A percentile compares a stretch with the other conserved stretches of the same genome.
These are phyloP conservation scores for Coturnix japonica DNA, from an alignment of 2,113 vertebrate genomes.

Conservation along the genomic window DNA sequence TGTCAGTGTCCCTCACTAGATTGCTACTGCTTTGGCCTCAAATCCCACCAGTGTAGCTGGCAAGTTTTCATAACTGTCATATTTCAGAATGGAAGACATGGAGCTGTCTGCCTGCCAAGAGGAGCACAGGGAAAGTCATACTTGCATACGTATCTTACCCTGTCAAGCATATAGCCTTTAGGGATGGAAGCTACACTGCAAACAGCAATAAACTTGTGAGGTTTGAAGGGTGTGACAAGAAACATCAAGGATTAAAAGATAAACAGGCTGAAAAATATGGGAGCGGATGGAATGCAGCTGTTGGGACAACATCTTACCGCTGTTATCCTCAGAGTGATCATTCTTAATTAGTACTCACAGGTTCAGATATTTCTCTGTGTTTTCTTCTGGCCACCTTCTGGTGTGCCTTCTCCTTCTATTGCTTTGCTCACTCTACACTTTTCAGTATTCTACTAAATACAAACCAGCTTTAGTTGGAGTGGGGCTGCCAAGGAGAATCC, in stretches of 20 bases:
- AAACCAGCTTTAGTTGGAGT: background rate
- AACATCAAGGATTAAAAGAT: background rate
- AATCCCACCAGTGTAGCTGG: background rate
- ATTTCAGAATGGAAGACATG: background rate
- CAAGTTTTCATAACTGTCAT: background rate
- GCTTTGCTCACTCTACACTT: background rate
- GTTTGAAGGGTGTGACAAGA: background rate
- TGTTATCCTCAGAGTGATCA: background rate
- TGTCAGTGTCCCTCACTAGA: background rate
- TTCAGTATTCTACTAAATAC: background rate
- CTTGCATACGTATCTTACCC: background rate
- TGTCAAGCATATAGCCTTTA: background rate
- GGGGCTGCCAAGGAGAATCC: background rate
- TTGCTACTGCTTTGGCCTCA: background rate
- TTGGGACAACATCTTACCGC: background rate
- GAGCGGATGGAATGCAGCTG: background rate
- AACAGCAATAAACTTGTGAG: slow-evolving; percentile 27
- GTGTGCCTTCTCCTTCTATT: background rate
- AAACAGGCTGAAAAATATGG: slow-evolving; percentile 1
- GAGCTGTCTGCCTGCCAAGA: background rate
- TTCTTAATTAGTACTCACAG: background rate
- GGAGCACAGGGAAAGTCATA: background rate
- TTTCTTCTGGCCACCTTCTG: background rate
- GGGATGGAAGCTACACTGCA: background rate
- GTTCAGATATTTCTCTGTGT: background rate